These are phyloP conservation scores for Halictus ligatus DNA, from an alignment of 2,888 invertebrate species.

Conservation along the genomic window DNA sequence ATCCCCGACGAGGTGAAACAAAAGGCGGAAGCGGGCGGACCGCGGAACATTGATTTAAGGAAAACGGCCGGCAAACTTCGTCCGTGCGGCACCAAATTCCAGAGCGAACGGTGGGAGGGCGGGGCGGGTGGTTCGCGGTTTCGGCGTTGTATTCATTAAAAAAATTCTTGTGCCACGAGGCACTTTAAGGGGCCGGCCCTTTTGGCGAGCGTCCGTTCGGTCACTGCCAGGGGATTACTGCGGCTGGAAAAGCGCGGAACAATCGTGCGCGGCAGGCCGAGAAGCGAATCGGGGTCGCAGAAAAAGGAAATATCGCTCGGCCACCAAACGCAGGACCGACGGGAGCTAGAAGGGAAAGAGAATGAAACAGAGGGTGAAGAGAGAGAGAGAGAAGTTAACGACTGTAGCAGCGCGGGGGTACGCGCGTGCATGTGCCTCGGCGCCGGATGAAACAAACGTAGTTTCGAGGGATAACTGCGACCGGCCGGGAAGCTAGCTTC, in stretches of 20 bases:
- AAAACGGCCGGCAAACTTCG: constrained; percentile 1
- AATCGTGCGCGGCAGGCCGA: constrained; percentile 29
- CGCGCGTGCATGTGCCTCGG: constrained; percentile 51
- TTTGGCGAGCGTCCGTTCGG: constrained; percentile 53
- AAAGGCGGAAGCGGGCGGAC: background rate
- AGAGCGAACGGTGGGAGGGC: background rate
- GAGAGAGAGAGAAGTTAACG: background rate
- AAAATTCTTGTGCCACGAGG: constrained; percentile 41
- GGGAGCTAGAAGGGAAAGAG: constrained; percentile 38
- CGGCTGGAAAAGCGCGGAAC: constrained; percentile 57
- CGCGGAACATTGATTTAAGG: constrained; percentile 48
- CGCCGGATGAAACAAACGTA: constrained; percentile 70
- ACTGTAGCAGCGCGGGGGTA: background rate
- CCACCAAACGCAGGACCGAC: constrained; percentile 29
- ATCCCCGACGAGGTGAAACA: background rate
- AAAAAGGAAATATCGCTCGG: constrained; percentile 41
- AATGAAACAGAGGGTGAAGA: background rate
- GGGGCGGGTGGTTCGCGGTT: constrained; percentile 15
- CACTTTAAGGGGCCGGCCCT: constrained; percentile 42
- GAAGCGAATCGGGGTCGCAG: constrained; percentile 1
- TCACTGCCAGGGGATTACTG: constrained; percentile 50
- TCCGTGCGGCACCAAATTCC: constrained; percentile 26
- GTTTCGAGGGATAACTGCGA: constrained; percentile 69
- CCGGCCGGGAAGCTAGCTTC: constrained; percentile 60
- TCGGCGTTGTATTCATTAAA: constrained; percentile 14